Percentiles rank a stretch among this genome's conserved stretches.
Evolutionary conservation across 1,140 invertebrate species (phyloP).

Genomic region (Zeugodacus cucurbitae): DNA sequence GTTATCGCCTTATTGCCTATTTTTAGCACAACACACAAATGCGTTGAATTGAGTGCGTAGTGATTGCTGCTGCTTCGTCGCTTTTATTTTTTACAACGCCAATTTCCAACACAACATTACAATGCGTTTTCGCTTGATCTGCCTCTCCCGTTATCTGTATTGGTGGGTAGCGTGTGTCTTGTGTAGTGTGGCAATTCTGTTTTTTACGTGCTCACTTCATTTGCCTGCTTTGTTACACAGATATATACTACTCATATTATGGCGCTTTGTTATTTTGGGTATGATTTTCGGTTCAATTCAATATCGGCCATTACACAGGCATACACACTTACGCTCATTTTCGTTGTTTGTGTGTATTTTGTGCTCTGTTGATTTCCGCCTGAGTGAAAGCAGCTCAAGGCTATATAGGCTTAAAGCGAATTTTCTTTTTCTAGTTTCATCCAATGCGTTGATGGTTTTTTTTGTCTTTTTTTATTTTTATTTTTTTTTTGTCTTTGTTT

Average conservation of each 20-base stretch:
- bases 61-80: not conserved
- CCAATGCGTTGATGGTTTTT: not conserved
- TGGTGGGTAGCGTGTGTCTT: not conserved
- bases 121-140: not conserved
- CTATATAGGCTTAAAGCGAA: not conserved
- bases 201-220: not conserved
- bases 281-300: not conserved
- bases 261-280: not conserved
- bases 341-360: not conserved
- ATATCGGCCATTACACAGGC: not conserved
- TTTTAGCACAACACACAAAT: not conserved
- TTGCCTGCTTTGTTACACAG: not conserved
- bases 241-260: not conserved
- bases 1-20: not conserved
- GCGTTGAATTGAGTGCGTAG: not conserved
- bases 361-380: not conserved
- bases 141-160: not conserved
- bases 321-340: not conserved
- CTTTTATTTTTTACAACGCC: constrained; percentile 13
- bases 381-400: not conserved
- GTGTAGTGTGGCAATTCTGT: not conserved
- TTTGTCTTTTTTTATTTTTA: not conserved
- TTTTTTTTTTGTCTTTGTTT: no score
- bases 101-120: not conserved
- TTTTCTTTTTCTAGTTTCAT: not conserved